Evolutionary conservation across 2,113 vertebrate species (phyloP), one percentile per base, ranked within the genome.

Genomic region (Gorsachius goisagi): DNA sequence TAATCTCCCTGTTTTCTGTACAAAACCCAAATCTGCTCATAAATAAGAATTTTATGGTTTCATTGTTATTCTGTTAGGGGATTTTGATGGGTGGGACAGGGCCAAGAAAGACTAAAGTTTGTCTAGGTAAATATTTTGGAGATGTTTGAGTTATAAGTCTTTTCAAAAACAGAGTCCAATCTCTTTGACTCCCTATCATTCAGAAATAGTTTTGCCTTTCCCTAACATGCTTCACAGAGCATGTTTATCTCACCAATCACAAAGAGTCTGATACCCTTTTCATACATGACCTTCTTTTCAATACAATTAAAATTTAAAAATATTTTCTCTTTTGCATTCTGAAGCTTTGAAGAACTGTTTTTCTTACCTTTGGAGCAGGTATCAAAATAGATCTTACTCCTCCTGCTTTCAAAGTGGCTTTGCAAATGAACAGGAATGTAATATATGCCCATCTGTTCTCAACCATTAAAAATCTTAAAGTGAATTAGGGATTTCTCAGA

Each of bases 351-450:
- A 92, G 37, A 44, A 55, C 59, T 30, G 63, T 53, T 96, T 68
- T 95, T 90, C 93, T 97, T 97, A 96, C 92, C 82, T 95, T 67
- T 85, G 21, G 26, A 92, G 72, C 35, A 93, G 80, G 91, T 96
- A 78, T 41, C 55, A 96, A 91, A 87, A 52, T 16, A 96, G 75
- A 91, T 92, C 73, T 64, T 91, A 56, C 15, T 95, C 63, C 55
- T 95, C 52, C 85, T 88, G 78, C 55, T 91, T 95, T 95, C 95
- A 71, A 88, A 80, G 32, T 66, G 73, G 55, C 81, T 71, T 88
- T 96, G 93, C 63, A 96, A 91, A 95, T n/a, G 56, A 67, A 67
- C 30, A 56, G 94, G 73, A 95, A 95, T 92, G 95, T 90, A 96
- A 91, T 89, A 92, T 35, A 84, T 71, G 93, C 53, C 85, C 88